These are phyloP conservation scores for Scomber japonicus DNA, from an alignment of 2,113 vertebrate species.

Conservation along the genomic window DNA sequence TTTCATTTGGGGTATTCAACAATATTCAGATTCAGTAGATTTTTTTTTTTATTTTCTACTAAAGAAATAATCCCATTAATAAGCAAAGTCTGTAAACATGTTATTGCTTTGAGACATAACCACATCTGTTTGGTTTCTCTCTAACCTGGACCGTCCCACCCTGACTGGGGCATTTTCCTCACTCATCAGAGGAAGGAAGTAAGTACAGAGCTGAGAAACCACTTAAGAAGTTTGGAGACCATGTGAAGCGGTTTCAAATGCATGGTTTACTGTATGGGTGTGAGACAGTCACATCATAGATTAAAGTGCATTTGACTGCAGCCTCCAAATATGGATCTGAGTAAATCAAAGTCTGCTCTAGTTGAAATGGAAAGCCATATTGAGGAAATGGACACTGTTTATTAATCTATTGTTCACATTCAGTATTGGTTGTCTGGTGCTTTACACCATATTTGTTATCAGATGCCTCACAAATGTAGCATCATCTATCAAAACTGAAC, in stretches of 20 bases:
- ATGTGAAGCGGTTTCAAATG: conserved; percentile 32
- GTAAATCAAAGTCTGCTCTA: not conserved
- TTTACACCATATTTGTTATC: not conserved
- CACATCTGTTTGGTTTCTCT: conserved; percentile 57
- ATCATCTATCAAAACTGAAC: conserved; percentile 13
- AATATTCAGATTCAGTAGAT: no score
- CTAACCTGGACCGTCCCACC: conserved; percentile 51
- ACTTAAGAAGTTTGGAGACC: not conserved
- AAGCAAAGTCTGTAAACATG: not conserved
- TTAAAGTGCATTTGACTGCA: conserved; percentile 39
- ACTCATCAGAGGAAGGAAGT: conserved; percentile 62
- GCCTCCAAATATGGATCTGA: not conserved
- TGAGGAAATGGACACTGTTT: conserved; percentile 27
- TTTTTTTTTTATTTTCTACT: conserved; percentile 2
- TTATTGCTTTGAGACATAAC: conserved; percentile 52
- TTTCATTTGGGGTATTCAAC: not conserved
- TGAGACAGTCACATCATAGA: conserved; percentile 29
- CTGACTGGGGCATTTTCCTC: conserved; percentile 54
- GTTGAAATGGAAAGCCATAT: not conserved
- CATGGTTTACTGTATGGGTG: conserved; percentile 41
- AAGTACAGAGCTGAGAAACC: conserved; percentile 56
- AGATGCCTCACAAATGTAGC: not conserved
- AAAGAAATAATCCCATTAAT: not conserved
- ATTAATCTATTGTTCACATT: conserved; percentile 61
- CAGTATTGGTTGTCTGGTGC: not conserved